Conservation (phyloP, 2,888 invertebrate species). For the Caenorhabditis doughertyi region DNA sequence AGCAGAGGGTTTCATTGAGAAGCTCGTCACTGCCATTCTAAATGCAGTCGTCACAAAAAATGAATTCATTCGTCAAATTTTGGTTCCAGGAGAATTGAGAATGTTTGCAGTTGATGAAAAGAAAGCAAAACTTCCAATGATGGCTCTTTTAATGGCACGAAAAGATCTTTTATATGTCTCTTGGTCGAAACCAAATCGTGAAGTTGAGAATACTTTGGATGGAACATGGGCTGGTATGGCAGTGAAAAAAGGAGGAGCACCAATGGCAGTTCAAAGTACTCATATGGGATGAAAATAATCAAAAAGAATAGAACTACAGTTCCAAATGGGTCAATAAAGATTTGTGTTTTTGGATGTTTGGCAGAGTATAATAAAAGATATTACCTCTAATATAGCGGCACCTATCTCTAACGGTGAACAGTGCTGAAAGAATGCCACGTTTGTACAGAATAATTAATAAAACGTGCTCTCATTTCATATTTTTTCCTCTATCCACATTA, state of each 20-base stretch:
- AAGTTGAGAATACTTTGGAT: conserved; percentile 34
- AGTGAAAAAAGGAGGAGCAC: conserved; percentile 19
- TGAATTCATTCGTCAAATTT: conserved; percentile 29
- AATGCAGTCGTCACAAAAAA: conserved; percentile 38
- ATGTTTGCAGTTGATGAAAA: conserved; percentile 60
- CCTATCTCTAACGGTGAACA: no score
- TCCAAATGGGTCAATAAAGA: no score
- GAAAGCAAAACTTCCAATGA: conserved; percentile 54
- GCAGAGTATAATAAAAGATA: no score
- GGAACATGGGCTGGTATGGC: conserved; percentile 39
- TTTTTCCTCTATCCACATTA: no score
- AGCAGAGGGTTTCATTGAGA: conserved; percentile 43
- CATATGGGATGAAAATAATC: no score
- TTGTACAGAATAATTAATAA: no score
- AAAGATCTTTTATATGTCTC: conserved; percentile 50
- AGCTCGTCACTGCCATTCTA: conserved; percentile 16
- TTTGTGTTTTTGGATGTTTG: no score
- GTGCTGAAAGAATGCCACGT: no score
- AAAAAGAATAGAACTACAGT: no score
- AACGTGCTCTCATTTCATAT: no score
- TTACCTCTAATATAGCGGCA: no score
- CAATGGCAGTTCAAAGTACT: no score
- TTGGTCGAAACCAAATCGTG: conserved; percentile 46
- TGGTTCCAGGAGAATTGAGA: conserved; percentile 46
- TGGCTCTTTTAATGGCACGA: conserved; percentile 47